A percentile compares a stretch with the other conserved stretches of the same genome.
phyloP scores from a whole-genome alignment of 2,113 vertebrate genomes.

The Hiodon tergisus region DNA sequence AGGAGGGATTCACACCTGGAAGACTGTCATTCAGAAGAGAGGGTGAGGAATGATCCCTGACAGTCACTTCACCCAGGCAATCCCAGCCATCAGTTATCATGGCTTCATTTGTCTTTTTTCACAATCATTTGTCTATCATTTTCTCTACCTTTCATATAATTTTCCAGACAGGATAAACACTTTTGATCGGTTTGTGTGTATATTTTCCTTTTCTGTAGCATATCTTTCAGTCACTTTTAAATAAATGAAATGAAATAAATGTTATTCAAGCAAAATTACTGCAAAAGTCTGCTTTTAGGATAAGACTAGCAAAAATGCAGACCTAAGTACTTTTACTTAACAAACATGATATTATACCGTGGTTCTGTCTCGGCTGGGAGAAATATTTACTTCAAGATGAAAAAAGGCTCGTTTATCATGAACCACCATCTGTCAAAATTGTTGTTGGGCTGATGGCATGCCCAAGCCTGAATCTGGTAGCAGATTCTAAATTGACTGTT shows the following conservation, averaged over 20 bases:
- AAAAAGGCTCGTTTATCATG: constrained; percentile 41
- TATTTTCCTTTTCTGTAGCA: not conserved
- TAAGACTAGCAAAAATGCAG: constrained; percentile 19
- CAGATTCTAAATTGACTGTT: constrained; percentile 25
- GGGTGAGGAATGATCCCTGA: not conserved
- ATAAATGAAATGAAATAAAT: constrained; percentile 10
- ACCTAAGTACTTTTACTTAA: constrained; percentile 14
- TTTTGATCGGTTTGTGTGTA: not conserved
- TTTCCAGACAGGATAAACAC: not conserved
- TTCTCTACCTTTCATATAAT: not conserved
- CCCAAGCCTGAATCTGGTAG: constrained; percentile 36
- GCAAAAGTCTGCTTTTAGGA: constrained; percentile 17
- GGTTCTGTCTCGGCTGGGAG: constrained; percentile 31
- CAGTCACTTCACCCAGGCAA: too few relatives aligned
- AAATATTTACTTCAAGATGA: constrained; percentile 37
- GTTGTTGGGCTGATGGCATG: constrained; percentile 35
- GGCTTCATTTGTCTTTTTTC: not conserved
- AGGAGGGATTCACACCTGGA: constrained; percentile 13
- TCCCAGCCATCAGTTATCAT: not conserved
- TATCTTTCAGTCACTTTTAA: not conserved
- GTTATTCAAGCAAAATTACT: constrained; percentile 6
- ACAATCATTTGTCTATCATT: not conserved
- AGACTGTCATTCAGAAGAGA: not conserved
- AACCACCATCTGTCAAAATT: constrained; percentile 49
- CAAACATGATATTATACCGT: constrained; percentile 28